Conservation (phyloP, 2,797 vertebrate genomes). For the Spinus olivaceus region DNA sequence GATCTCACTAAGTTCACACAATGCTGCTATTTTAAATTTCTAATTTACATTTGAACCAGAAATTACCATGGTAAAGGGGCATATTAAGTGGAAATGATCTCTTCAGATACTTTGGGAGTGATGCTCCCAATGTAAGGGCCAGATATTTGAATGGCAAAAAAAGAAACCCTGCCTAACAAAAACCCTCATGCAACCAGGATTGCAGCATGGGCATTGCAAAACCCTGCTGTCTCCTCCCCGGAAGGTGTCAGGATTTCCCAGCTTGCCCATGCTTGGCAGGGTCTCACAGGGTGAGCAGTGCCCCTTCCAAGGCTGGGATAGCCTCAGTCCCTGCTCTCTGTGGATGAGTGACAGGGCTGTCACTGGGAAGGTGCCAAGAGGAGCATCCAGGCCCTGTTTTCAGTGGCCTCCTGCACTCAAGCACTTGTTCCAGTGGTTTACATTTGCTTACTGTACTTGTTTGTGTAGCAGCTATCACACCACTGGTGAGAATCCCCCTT, state of each 20-base stretch:
- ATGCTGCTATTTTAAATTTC: not conserved
- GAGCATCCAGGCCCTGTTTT: not conserved
- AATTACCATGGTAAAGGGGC: not conserved
- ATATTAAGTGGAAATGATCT: not conserved
- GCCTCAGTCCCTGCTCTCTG: not conserved
- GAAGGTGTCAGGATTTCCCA: not conserved
- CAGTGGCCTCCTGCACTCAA: not conserved
- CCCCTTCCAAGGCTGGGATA: not conserved
- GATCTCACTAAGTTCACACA: not conserved
- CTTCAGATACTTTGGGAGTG: not conserved
- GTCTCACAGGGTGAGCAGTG: not conserved
- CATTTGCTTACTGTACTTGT: not conserved
- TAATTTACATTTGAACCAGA: not conserved
- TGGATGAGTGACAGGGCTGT: not conserved
- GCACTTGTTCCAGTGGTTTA: fast-evolving
- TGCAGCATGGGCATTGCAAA: not conserved
- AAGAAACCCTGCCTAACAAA: not conserved
- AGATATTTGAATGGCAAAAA: not conserved
- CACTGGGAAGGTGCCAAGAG: not conserved
- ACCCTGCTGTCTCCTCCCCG: not conserved
- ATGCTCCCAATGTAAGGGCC: not conserved
- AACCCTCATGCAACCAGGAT: not conserved
- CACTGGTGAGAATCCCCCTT: not conserved
- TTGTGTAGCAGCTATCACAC: not conserved
- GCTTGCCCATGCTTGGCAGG: not conserved